Percentiles rank a stretch among this genome's conserved stretches.
Conservation (phyloP, 2,113 vertebrate species). For the Elaphurus davidianus region DNA sequence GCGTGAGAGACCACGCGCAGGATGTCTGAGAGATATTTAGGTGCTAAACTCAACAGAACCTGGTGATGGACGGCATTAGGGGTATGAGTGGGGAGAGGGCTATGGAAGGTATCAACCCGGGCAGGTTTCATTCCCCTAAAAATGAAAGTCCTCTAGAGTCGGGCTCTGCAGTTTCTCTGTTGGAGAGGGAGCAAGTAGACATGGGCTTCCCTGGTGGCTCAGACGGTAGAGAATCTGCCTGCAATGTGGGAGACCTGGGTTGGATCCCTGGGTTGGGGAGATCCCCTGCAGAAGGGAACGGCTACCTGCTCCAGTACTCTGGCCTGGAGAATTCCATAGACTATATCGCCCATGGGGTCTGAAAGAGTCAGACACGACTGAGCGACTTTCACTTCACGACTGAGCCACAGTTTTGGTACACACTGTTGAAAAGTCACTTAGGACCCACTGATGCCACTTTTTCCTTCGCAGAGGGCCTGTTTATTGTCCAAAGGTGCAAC, state of each 20-base stretch:
- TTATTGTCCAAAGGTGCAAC: background rate
- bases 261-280: background rate
- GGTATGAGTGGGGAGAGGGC: no score
- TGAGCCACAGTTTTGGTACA: background rate
- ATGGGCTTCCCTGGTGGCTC: background rate
- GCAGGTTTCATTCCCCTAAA: background rate
- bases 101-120: accelerated
- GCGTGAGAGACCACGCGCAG: accelerated
- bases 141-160: background rate
- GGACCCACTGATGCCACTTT: background rate
- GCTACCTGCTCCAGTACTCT: background rate
- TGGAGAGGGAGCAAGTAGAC: background rate
- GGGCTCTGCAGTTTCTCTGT: background rate
- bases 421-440: background rate
- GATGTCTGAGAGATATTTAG: background rate
- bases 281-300: background rate
- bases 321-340: background rate
- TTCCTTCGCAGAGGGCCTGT: background rate
- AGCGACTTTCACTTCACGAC: background rate
- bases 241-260: background rate
- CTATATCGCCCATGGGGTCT: accelerated
- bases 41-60: background rate
- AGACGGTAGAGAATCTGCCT: accelerated
- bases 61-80: accelerated
- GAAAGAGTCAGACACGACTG: background rate